Evolutionary conservation across 2,797 vertebrate genomes (phyloP).

Genomic region (Notamacropus eugenii): DNA sequence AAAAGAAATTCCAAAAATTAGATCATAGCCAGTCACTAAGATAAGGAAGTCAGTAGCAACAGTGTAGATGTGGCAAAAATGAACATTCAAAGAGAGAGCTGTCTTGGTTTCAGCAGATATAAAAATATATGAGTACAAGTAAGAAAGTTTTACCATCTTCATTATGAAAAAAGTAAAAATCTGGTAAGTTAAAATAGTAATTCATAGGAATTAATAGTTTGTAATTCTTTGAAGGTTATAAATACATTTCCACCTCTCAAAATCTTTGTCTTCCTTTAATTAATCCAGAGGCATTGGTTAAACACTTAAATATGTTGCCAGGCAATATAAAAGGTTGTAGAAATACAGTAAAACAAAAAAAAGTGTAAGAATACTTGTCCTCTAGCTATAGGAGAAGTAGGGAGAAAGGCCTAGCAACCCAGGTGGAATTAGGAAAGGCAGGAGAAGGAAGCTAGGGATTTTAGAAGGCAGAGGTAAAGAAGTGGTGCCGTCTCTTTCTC

Average conservation of each 20-base stretch:
- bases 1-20: conserved; percentile 21
- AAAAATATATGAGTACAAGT: conserved; percentile 22
- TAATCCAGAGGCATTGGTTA: background rate
- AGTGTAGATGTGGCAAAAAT: background rate
- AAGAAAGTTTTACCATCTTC: conserved; percentile 47
- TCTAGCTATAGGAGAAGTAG: background rate
- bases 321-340: background rate
- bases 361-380: background rate
- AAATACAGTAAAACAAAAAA: background rate
- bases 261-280: background rate
- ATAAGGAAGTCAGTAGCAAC: conserved; percentile 5
- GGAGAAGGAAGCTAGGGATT: background rate
- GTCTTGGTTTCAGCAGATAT: conserved; percentile 38
- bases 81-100: conserved; percentile 7
- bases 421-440: background rate
- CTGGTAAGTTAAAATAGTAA: background rate
- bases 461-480: background rate
- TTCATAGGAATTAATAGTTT: conserved; percentile 26
- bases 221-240: background rate
- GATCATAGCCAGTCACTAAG: conserved; percentile 5
- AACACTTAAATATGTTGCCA: background rate
- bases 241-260: background rate
- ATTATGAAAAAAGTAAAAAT: conserved; percentile 19
- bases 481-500: background rate
- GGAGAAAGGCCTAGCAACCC: background rate